Conservation (phyloP, 1,140 invertebrate genomes). For the Drosophila nigrodunni region DNA sequence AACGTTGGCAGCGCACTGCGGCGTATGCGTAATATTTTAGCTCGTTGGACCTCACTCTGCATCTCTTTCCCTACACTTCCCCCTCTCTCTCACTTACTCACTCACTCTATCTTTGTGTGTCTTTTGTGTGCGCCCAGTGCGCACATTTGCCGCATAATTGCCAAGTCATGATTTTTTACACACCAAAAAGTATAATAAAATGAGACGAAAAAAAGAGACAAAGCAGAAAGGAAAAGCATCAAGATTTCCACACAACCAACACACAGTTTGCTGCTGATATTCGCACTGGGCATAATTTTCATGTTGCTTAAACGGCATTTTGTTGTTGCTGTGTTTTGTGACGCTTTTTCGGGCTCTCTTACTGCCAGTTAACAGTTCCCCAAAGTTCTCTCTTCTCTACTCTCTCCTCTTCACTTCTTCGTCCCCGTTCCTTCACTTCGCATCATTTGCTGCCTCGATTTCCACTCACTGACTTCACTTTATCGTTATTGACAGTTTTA, state of each 20-base stretch:
- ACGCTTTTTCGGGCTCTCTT: slow-evolving; percentile 16
- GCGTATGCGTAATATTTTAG: slow-evolving; percentile 81
- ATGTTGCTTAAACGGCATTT: slow-evolving; percentile 82
- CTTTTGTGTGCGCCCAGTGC: slow-evolving; percentile 72
- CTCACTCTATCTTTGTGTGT: slow-evolving; percentile 22
- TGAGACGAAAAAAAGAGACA: slow-evolving; percentile 7
- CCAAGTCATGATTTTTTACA: slow-evolving; percentile 83
- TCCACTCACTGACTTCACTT: slow-evolving; percentile 53
- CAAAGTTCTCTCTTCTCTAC: not conserved
- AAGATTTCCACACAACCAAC: slow-evolving; percentile 27
- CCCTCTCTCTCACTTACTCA: not conserved
- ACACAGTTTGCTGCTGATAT: slow-evolving; percentile 70
- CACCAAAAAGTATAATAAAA: slow-evolving; percentile 49
- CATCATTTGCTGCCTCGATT: slow-evolving; percentile 13
- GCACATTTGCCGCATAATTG: slow-evolving; percentile 83
- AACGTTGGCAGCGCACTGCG: slow-evolving; percentile 76
- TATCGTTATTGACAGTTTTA: slow-evolving; percentile 83
- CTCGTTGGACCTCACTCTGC: not conserved
- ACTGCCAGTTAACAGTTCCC: slow-evolving; percentile 21
- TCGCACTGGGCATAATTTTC: slow-evolving; percentile 81
- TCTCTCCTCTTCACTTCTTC: not conserved
- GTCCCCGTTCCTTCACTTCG: not conserved
- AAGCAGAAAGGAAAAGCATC: slow-evolving; percentile 18
- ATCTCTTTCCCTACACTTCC: not conserved
- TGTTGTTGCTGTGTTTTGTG: slow-evolving; percentile 54